These are phyloP conservation scores for Heliocidaris tuberculata DNA, from an alignment of 35 echinoderm and acorn worm species.

Conservation along the genomic window DNA sequence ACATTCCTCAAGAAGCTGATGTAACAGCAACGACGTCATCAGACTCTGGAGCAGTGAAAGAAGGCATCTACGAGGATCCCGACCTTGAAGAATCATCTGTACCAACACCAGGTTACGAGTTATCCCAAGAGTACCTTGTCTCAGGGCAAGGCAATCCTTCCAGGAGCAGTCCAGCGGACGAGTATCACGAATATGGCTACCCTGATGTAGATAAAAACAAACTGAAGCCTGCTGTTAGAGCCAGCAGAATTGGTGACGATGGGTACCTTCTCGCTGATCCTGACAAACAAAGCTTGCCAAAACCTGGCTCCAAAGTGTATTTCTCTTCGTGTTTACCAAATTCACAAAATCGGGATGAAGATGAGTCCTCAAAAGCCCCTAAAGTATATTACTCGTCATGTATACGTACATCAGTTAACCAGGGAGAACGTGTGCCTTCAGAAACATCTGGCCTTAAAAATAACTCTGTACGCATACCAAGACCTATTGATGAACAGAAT, in stretches of 20 bases:
- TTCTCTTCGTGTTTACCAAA: background rate
- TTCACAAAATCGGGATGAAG: background rate
- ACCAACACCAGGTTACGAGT: background rate
- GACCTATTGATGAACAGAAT: background rate
- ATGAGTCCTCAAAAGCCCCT: too few relatives aligned
- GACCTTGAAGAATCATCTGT: background rate
- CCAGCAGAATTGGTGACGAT: background rate
- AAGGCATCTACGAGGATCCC: background rate
- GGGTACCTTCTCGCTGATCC: background rate
- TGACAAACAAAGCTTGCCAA: background rate
- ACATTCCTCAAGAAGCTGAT: background rate
- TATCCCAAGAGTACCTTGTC: background rate
- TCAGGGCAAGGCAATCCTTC: background rate
- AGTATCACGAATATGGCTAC: background rate
- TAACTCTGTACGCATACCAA: background rate
- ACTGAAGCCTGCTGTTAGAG: background rate
- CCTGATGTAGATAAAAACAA: background rate
- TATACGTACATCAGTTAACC: too few relatives aligned
- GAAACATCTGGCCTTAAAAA: background rate
- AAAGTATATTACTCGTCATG: too few relatives aligned
- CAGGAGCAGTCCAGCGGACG: background rate
- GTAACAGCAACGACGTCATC: background rate
- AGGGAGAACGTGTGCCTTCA: background rate
- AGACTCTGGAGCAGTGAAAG: background rate
- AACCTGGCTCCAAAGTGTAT: background rate